Evolutionary conservation across 2,888 invertebrate species (phyloP).

Genomic region (Synergus itoensis): DNA sequence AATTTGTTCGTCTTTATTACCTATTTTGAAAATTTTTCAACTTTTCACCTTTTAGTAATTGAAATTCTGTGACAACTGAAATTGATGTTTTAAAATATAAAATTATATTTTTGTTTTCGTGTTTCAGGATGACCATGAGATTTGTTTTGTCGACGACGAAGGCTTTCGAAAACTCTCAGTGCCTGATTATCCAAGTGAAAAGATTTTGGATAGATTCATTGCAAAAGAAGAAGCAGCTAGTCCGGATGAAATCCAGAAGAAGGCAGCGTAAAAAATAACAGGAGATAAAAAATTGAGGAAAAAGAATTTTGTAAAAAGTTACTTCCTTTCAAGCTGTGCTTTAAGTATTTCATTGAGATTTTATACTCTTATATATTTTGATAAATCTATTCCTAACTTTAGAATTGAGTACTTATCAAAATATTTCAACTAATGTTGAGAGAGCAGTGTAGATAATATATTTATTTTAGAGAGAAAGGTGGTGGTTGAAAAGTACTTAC

Average conservation of each 20-base stretch:
- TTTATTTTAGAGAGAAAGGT: not conserved
- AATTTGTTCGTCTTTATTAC: too few relatives aligned
- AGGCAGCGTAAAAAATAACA: not conserved
- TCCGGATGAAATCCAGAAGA: constrained; percentile 32
- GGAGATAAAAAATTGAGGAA: not conserved
- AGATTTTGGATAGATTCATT: constrained; percentile 88
- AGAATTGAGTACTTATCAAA: not conserved
- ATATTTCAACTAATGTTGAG: not conserved
- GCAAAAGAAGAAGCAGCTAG: constrained; percentile 80
- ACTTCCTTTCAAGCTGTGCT: not conserved
- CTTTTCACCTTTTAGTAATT: not conserved
- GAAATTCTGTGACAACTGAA: not conserved
- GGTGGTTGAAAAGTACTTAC: not conserved
- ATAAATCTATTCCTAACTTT: not conserved
- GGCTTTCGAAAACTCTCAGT: constrained; percentile 93
- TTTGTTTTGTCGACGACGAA: constrained; percentile 99
- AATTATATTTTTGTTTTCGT: not conserved
- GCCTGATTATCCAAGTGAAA: constrained; percentile 90
- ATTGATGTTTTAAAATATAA: not conserved
- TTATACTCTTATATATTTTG: constrained; percentile 1
- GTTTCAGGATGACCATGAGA: constrained; percentile 94
- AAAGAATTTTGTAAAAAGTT: not conserved
- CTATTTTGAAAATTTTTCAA: not conserved
- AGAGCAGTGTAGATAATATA: not conserved
- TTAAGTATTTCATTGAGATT: not conserved